phyloP scores from a whole-genome alignment of 2,113 vertebrate genomes.

The Myotis lucifugus region DNA sequence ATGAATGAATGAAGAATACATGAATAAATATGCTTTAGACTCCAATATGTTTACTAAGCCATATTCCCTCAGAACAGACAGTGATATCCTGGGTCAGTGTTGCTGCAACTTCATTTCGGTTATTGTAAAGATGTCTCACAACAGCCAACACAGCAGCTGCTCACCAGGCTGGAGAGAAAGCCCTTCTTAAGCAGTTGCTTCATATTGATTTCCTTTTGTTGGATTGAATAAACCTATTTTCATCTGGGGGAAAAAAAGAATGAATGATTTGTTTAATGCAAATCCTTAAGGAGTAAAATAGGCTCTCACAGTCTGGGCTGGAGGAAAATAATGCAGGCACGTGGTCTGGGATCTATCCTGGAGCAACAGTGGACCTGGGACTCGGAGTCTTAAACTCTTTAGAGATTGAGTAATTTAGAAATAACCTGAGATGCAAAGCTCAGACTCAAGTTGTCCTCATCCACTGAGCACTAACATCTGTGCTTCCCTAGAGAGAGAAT shows the following conservation, averaged over 20 bases:
- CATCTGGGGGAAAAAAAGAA: not conserved
- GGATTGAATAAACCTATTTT: not conserved
- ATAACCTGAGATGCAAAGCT: not conserved
- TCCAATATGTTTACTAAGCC: not conserved
- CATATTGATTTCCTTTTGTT: not conserved
- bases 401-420: not conserved
- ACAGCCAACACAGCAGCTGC: fast-evolving
- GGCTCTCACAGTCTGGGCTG: not conserved
- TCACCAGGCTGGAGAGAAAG: not conserved
- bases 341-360: not conserved
- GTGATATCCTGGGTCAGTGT: not conserved
- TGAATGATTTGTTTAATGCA: not conserved
- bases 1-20: not conserved
- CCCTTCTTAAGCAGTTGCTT: not conserved
- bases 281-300: not conserved
- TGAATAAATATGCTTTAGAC: not conserved
- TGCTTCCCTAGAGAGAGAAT: not conserved
- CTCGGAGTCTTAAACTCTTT: not conserved
- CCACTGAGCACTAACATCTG: not conserved
- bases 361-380: not conserved
- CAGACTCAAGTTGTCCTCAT: not conserved
- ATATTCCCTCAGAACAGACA: not conserved
- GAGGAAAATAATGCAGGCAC: not conserved
- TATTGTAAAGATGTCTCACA: not conserved
- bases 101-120: not conserved